phyloP scores from a whole-genome alignment of 2,113 vertebrate species.

The Dasyurus viverrinus region DNA sequence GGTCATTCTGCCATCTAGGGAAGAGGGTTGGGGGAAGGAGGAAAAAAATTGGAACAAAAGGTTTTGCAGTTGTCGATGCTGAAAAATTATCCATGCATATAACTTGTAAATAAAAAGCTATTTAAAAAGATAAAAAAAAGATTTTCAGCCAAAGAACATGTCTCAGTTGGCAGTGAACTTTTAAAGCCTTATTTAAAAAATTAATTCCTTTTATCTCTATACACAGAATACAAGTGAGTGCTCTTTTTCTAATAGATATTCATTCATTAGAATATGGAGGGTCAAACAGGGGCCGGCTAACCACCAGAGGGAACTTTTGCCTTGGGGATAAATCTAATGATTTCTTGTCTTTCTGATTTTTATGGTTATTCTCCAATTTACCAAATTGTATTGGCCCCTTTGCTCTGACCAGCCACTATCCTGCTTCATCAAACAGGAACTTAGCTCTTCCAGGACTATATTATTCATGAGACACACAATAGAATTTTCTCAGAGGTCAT shows the following conservation, averaged over 20 bases:
- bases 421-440: constrained; percentile 64
- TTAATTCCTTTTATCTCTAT: neutral
- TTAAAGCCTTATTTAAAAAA: neutral
- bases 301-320: neutral
- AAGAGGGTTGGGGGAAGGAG: too few species aligned
- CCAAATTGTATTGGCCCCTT: neutral
- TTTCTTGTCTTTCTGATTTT: neutral
- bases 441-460: constrained; percentile 72
- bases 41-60: too few species aligned
- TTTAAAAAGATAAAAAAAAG: too few species aligned
- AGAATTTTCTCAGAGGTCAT: constrained; percentile 79
- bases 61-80: too few species aligned
- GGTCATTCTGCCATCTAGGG: too few species aligned
- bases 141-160: neutral
- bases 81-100: too few species aligned
- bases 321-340: neutral
- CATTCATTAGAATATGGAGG: neutral
- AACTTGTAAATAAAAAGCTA: too few species aligned
- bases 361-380: neutral
- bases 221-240: neutral
- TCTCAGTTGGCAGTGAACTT: neutral
- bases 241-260: neutral
- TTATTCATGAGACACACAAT: constrained; percentile 76
- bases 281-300: neutral
- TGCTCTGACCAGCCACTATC: neutral